Evolutionary conservation across 2,888 invertebrate species (phyloP).

Genomic region (Drosophila affinis): DNA sequence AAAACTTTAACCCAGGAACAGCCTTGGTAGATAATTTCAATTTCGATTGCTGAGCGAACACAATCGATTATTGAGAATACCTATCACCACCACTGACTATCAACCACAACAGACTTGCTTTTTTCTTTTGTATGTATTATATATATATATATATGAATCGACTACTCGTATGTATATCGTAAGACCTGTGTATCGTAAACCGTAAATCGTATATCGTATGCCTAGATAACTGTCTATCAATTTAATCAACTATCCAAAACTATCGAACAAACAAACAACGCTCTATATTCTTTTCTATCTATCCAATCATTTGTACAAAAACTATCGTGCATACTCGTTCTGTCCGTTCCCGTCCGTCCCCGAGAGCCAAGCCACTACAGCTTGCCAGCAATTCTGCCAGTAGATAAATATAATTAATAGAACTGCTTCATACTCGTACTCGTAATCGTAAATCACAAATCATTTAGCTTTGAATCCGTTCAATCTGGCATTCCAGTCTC

Average conservation of each 20-base stretch:
- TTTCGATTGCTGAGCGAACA: conserved; percentile 59
- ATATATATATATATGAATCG: conserved; percentile 31
- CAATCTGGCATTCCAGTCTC: neutral
- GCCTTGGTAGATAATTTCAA: conserved; percentile 76
- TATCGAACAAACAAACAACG: conserved; percentile 8
- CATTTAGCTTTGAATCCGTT: neutral
- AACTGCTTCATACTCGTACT: neutral
- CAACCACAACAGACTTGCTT: conserved; percentile 69
- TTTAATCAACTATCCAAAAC: conserved; percentile 12
- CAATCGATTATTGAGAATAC: conserved; percentile 76
- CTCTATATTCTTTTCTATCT: conserved; percentile 11
- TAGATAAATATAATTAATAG: no score
- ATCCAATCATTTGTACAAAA: neutral
- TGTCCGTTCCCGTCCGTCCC: neutral
- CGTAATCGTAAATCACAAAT: neutral
- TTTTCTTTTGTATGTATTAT: conserved; percentile 72
- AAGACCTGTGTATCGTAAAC: conserved; percentile 9
- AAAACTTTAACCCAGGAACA: neutral
- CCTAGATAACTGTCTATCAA: conserved; percentile 43
- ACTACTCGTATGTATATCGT: conserved; percentile 41
- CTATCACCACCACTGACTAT: conserved; percentile 39
- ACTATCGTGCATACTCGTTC: neutral
- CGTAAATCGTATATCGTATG: conserved; percentile 37
- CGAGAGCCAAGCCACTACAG: neutral
- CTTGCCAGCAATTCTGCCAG: neutral